A percentile compares a stretch with the other conserved stretches of the same genome.
Evolutionary conservation across 2,113 vertebrate genomes (phyloP).

Genomic region (Rana temporaria): DNA sequence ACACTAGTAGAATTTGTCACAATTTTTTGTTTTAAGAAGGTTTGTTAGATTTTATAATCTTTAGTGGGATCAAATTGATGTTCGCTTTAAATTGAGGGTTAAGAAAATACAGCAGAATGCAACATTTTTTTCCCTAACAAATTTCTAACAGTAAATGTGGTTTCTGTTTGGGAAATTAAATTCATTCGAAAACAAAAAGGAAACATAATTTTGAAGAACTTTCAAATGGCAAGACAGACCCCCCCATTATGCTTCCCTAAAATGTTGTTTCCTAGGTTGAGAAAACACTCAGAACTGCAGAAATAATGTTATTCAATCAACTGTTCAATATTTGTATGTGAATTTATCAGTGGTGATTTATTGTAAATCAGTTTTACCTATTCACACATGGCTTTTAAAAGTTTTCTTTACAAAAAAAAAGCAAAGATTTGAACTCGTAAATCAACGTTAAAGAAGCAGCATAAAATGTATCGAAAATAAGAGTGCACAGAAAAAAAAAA

Average conservation of each 20-base stretch:
- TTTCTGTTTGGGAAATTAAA: too few species aligned
- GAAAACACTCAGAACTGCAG: background rate
- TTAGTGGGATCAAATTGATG: too few species aligned
- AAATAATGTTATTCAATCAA: slow-evolving; percentile 2
- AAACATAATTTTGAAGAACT: too few species aligned
- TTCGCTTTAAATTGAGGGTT: too few species aligned
- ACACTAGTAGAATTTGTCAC: too few species aligned
- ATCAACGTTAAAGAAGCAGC: slow-evolving; percentile 38
- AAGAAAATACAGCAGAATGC: too few species aligned
- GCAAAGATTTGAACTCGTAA: slow-evolving; percentile 19
- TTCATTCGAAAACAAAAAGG: too few species aligned
- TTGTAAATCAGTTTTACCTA: slow-evolving; percentile 33
- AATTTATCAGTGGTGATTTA: slow-evolving; percentile 44
- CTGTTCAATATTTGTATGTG: background rate
- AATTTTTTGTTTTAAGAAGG: too few species aligned
- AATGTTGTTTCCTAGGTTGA: background rate
- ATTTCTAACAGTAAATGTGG: too few species aligned
- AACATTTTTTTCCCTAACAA: too few species aligned
- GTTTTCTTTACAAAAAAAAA: slow-evolving; percentile 15
- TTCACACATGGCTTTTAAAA: slow-evolving; percentile 44
- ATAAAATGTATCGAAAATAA: slow-evolving; percentile 21
- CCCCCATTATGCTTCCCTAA: background rate
- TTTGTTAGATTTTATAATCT: too few species aligned
- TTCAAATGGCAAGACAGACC: background rate
- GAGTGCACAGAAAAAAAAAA: slow-evolving; percentile 12